Conservation (phyloP, 2,888 invertebrate genomes). For the Dorcus parallelipipedus region DNA sequence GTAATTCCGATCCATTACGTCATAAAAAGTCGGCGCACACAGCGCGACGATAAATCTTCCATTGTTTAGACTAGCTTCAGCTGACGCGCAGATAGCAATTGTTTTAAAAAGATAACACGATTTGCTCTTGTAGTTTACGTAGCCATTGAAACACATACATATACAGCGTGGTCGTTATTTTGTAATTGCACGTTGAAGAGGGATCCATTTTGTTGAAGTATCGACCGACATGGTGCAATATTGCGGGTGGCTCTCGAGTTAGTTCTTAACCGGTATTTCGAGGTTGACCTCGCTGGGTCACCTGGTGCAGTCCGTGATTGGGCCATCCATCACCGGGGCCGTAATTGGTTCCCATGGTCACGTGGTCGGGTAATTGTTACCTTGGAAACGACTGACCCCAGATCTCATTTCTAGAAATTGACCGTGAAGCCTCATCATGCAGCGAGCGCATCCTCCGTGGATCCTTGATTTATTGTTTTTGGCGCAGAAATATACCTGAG, state of each 20-base stretch:
- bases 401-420: constrained; percentile 23
- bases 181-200: too few relatives aligned
- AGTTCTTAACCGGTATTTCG: constrained; percentile 20
- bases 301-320: constrained; percentile 51
- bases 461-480: constrained; percentile 19
- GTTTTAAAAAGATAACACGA: too few relatives aligned
- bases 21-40: too few relatives aligned
- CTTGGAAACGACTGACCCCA: constrained; percentile 36
- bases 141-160: too few relatives aligned
- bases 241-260: constrained; percentile 8
- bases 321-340: constrained; percentile 58
- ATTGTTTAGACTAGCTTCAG: too few relatives aligned
- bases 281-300: constrained; percentile 37
- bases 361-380: constrained; percentile 45
- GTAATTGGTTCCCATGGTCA: constrained; percentile 54
- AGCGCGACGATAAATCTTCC: too few relatives aligned
- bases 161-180: too few relatives aligned
- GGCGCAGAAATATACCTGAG: constrained; percentile 11
- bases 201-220: too few relatives aligned
- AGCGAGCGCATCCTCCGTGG: constrained; percentile 8
- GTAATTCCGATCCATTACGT: too few relatives aligned
- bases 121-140: too few relatives aligned
- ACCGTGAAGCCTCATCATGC: constrained; percentile 20
- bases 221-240: background rate
- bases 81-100: too few relatives aligned